phyloP scores from a whole-genome alignment of 1,140 invertebrate genomes.

The Pogonus chalceus region DNA sequence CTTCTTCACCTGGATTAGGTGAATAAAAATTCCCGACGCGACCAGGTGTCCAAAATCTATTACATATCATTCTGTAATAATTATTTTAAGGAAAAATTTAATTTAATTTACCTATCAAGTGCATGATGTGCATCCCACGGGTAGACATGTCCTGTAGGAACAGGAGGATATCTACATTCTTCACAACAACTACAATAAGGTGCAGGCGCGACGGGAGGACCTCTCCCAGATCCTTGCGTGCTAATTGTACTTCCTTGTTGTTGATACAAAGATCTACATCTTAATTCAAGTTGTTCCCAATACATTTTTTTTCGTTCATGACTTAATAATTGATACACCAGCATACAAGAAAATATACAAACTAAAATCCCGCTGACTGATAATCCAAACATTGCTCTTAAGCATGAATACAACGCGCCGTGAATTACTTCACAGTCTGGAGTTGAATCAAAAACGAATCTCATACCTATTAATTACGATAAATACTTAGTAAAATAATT shows the following conservation, averaged over 20 bases:
- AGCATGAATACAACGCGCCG: slow-evolving; percentile 73
- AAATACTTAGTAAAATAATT: neutral
- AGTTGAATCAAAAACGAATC: slow-evolving; percentile 70
- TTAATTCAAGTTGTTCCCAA: slow-evolving; percentile 79
- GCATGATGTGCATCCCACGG: slow-evolving; percentile 38
- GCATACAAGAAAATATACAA: slow-evolving; percentile 85
- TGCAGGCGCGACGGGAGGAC: slow-evolving; percentile 27
- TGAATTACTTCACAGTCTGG: slow-evolving; percentile 79
- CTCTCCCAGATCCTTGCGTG: slow-evolving; percentile 34
- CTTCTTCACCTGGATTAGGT: slow-evolving; percentile 58
- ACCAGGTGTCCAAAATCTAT: slow-evolving; percentile 39
- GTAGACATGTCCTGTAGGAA: slow-evolving; percentile 40
- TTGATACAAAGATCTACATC: slow-evolving; percentile 65
- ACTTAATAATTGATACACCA: slow-evolving; percentile 77
- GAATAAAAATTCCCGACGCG: slow-evolving; percentile 68
- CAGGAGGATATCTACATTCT: slow-evolving; percentile 51
- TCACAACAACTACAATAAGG: slow-evolving; percentile 60
- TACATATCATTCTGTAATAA: neutral
- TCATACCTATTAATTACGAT: slow-evolving; percentile 35
- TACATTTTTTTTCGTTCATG: slow-evolving; percentile 91
- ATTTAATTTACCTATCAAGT: slow-evolving; percentile 30
- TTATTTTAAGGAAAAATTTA: neutral
- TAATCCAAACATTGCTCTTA: slow-evolving; percentile 77
- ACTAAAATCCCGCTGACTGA: slow-evolving; percentile 81
- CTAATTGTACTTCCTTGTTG: slow-evolving; percentile 41